Conservation (phyloP, 2,113 vertebrate genomes). For the Polyodon spathula region DNA sequence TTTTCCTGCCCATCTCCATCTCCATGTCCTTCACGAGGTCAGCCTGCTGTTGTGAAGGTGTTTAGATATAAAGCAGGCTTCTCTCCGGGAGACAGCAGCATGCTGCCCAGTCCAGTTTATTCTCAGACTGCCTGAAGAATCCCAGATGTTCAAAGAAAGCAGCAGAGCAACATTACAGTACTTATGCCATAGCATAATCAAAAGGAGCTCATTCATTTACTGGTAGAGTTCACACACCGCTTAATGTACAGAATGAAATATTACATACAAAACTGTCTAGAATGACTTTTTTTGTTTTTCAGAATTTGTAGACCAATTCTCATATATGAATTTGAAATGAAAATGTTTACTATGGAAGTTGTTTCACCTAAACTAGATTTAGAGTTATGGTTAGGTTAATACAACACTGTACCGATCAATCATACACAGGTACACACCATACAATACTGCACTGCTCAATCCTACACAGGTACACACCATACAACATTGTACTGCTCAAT, state of each 20-base stretch:
- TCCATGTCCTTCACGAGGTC: constrained; percentile 24
- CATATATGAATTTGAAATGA: too few species aligned
- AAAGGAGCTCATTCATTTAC: not conserved
- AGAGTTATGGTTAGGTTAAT: too few species aligned
- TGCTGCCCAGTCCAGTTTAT: constrained; percentile 51
- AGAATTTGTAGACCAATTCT: constrained; percentile 33
- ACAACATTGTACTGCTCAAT: too few species aligned
- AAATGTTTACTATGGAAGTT: too few species aligned
- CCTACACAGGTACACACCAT: too few species aligned
- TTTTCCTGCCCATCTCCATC: not conserved
- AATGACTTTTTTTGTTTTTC: constrained; percentile 28
- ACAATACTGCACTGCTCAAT: too few species aligned
- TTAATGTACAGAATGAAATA: too few species aligned
- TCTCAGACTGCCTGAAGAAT: constrained; percentile 46
- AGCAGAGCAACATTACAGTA: constrained; percentile 11
- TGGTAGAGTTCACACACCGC: not conserved
- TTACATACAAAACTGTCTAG: too few species aligned
- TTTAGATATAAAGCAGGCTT: constrained; percentile 37
- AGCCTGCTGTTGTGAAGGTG: constrained; percentile 33
- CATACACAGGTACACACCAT: too few species aligned
- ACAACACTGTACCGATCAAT: too few species aligned
- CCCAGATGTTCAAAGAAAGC: constrained; percentile 52
- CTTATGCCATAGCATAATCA: not conserved
- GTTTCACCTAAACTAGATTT: too few species aligned
- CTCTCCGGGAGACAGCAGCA: constrained; percentile 20